Evolutionary conservation across 2,113 vertebrate species (phyloP).

Genomic region (Centrocercus urophasianus): DNA sequence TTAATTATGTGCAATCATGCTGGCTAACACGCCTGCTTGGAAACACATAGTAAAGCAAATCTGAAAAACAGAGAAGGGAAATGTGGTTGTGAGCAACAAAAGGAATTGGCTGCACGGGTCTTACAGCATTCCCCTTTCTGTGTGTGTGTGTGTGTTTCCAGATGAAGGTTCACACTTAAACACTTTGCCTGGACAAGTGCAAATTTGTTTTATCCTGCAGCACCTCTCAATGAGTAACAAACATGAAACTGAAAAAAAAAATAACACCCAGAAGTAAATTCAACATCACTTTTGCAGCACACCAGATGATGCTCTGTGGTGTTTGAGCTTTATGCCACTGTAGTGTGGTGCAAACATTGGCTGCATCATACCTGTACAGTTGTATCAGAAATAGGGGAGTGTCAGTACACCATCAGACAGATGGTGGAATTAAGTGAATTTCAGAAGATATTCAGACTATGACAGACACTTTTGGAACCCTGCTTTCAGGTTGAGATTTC

Average conservation of each 20-base stretch:
- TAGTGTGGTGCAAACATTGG: not conserved
- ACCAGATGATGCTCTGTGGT: not conserved
- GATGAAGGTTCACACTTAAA: not conserved
- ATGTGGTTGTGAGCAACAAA: not conserved
- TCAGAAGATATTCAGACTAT: no score
- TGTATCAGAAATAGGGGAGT: not conserved
- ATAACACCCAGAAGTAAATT: not conserved
- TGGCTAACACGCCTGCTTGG: conserved; percentile 10
- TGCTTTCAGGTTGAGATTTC: not conserved
- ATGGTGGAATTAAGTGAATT: not conserved
- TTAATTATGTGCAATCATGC: conserved; percentile 54
- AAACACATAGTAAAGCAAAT: not conserved
- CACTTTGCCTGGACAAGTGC: not conserved
- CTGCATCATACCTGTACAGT: not conserved
- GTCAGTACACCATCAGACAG: not conserved
- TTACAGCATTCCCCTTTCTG: not conserved
- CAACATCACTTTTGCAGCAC: not conserved
- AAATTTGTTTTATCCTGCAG: not conserved
- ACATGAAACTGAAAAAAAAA: not conserved
- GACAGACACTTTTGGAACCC: no score
- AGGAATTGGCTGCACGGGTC: not conserved
- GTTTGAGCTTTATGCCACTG: not conserved
- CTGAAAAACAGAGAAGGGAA: not conserved
- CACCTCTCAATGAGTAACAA: not conserved
- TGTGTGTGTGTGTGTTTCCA: not conserved